A percentile compares a stretch with the other conserved stretches of the same genome.
phyloP scores from a whole-genome alignment of 2,797 vertebrate species.

The Esox masquinongy region DNA sequence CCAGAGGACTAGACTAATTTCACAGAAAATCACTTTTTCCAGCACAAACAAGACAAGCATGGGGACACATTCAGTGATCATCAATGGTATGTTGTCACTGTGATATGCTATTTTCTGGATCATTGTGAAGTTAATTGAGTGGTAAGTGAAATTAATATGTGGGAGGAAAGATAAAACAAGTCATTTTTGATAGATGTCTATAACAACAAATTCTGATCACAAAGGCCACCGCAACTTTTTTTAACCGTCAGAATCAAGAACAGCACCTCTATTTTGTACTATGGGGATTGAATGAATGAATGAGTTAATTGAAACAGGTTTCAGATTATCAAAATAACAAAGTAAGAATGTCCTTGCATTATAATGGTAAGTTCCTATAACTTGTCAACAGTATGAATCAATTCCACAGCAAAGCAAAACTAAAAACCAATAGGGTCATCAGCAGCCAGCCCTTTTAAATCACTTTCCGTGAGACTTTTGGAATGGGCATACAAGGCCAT shows the following conservation, averaged over 20 bases:
- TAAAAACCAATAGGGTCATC: background rate
- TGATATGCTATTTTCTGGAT: background rate
- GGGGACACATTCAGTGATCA: slow-evolving; percentile 7
- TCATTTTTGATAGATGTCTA: slow-evolving; percentile 41
- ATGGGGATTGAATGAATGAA: background rate
- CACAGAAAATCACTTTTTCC: slow-evolving; percentile 16
- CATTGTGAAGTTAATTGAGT: background rate
- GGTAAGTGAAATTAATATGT: slow-evolving; percentile 5
- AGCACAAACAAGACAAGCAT: slow-evolving; percentile 16
- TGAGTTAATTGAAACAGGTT: background rate
- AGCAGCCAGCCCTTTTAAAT: background rate
- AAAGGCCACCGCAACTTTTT: slow-evolving; percentile 1
- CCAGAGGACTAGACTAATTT: slow-evolving; percentile 45
- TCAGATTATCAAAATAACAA: background rate
- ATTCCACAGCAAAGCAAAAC: background rate
- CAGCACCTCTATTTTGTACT: background rate
- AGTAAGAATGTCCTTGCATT: background rate
- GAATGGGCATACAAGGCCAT: background rate
- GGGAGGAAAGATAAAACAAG: slow-evolving; percentile 8
- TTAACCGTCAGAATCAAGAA: background rate
- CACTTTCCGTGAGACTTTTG: background rate
- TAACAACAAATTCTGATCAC: slow-evolving; percentile 21
- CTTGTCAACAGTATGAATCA: background rate
- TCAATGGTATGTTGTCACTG: background rate
- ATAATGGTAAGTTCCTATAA: background rate